Percentiles rank a stretch among this genome's conserved stretches.
Conservation (phyloP, 2,113 vertebrate genomes). For the Macrotus californicus region DNA sequence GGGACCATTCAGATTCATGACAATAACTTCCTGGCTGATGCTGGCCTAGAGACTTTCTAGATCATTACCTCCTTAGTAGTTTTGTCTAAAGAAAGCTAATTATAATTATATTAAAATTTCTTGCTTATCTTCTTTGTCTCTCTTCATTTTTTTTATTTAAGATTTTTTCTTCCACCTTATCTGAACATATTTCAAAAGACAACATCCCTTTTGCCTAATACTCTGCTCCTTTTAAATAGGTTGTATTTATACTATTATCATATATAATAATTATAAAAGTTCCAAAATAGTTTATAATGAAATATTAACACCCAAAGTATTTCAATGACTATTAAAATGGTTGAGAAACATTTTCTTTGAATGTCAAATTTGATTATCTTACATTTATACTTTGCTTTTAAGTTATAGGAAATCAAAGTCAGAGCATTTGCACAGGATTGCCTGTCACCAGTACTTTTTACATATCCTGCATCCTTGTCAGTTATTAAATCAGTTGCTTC, state of each 20-base stretch:
- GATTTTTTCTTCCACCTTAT: neutral
- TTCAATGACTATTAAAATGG: neutral
- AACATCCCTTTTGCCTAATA: neutral
- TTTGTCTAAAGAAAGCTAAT: slow-evolving; percentile 35
- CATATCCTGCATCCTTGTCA: slow-evolving; percentile 59
- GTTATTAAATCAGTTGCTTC: slow-evolving; percentile 68
- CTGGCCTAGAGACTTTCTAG: slow-evolving; percentile 44
- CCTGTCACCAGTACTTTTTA: neutral
- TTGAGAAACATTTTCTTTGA: neutral
- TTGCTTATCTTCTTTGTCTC: slow-evolving; percentile 23
- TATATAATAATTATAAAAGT: neutral
- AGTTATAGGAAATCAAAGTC: slow-evolving; percentile 31
- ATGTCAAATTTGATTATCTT: slow-evolving; percentile 18
- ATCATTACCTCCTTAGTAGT: slow-evolving; percentile 55
- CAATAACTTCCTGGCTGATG: slow-evolving; percentile 2
- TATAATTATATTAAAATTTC: slow-evolving; percentile 49
- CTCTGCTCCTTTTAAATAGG: neutral
- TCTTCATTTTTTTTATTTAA: slow-evolving; percentile 8
- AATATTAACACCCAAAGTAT: neutral
- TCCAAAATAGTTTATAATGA: neutral
- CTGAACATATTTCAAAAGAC: slow-evolving; percentile 2
- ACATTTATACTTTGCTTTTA: slow-evolving; percentile 2
- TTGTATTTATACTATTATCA: neutral
- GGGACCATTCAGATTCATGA: slow-evolving; percentile 7
- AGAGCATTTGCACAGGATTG: neutral